Evolutionary conservation across 2,797 vertebrate genomes (phyloP).

Genomic region (Danio jaintianensis): DNA sequence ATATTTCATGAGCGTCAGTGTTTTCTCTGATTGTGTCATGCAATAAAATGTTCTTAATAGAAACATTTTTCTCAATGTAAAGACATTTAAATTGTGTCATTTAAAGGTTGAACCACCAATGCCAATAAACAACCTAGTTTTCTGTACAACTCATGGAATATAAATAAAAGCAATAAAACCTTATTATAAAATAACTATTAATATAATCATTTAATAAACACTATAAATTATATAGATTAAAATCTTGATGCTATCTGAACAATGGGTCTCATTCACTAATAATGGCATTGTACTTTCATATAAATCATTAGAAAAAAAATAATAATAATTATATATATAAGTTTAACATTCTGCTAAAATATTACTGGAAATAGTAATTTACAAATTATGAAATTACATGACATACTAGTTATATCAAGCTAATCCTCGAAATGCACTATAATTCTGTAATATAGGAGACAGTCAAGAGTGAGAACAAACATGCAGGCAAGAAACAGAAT

Average conservation of each 20-base stretch:
- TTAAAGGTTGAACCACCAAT: too few species aligned
- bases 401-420: neutral
- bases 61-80: too few species aligned
- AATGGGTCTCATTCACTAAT: too few species aligned
- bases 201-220: neutral
- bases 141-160: too few species aligned
- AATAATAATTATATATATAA: too few species aligned
- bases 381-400: constrained; percentile 7
- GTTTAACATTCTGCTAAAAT: constrained; percentile 20
- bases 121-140: too few species aligned
- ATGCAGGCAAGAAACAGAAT: neutral
- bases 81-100: too few species aligned
- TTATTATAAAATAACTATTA: neutral
- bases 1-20: too few species aligned
- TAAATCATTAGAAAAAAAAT: too few species aligned
- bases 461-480: constrained; percentile 22
- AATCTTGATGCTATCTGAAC: neutral
- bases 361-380: constrained; percentile 37
- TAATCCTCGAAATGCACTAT: constrained; percentile 16
- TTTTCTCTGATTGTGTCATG: too few species aligned
- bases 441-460: neutral
- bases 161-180: neutral
- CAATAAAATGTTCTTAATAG: too few species aligned
- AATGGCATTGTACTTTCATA: too few species aligned
- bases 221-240: neutral